Conservation (phyloP, 2,888 invertebrate genomes). For the Meteorus cinctellus region DNA sequence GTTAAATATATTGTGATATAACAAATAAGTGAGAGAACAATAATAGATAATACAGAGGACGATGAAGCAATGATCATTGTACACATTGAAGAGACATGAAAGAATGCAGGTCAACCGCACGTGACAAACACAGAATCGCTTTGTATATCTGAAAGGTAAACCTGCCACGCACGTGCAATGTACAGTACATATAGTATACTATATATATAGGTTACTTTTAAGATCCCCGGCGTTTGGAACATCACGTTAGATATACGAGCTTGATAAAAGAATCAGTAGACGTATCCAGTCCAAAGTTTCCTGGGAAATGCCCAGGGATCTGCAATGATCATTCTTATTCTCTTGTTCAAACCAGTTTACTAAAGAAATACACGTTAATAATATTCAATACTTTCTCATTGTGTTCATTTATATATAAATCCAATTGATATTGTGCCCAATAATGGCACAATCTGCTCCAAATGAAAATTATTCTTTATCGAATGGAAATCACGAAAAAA, state of each 20-base stretch:
- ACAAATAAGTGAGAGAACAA: constrained; percentile 22
- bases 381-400: no score
- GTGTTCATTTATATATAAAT: no score
- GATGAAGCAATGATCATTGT: constrained; percentile 21
- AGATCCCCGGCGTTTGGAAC: background rate
- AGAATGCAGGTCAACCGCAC: constrained; percentile 62
- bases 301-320: constrained; percentile 53
- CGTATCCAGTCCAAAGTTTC: constrained; percentile 43
- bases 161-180: constrained; percentile 11
- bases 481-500: no score
- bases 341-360: constrained; percentile 37
- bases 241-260: background rate
- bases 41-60: constrained; percentile 14
- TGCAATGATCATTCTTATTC: constrained; percentile 52
- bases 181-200: constrained; percentile 5
- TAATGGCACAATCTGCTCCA: no score
- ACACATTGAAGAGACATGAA: constrained; percentile 46
- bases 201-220: background rate
- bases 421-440: no score
- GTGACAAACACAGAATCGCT: constrained; percentile 65
- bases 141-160: constrained; percentile 56
- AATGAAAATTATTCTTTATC: no score
- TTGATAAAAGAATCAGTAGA: background rate
- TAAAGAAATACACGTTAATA: background rate
- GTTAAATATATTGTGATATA: background rate